Base-by-base conservation (phyloP, 2,888 invertebrate species). In the Tachystola acroxantha region DNA sequence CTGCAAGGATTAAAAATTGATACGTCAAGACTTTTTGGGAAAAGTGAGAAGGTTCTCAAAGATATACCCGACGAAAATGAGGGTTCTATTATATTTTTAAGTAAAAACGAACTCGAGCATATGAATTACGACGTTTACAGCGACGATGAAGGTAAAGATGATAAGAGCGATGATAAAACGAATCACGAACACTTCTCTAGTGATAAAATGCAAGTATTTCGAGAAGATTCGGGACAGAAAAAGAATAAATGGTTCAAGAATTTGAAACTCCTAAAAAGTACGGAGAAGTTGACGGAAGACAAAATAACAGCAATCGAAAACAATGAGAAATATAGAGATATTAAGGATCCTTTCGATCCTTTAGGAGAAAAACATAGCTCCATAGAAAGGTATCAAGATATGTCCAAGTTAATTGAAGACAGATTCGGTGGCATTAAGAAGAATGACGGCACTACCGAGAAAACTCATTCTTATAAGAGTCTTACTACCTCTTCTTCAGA, bases 301-400 rank as follows among this genome's bases (percentile, higher is more conserved):
- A 87, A 87, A 45, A 67, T 79, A 32, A 70, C 81, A 10, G 68
- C 68, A 3, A 75, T 79, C 30, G 84, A 86, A 48, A 85, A 68
- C 38, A 64, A 40, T 39, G 77, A 81, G 35, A 82, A 77, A 42
- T 60, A 65, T 40, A 74, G 64, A 53, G 88, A 88, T 37, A 65
- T 84, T 0, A 85, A 84, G 59, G 89, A 89, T 54, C 88, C 88
- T 1, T 87, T 91, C 42, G 91, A 91, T 64, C 88, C 87, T 10
- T 77, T 82, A 38, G 89, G 89, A 35, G 90, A 91, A 41, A 92
- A 91, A 57, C 89, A 91, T 47, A 89, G 90, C 70, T 92, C 91
- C 42, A 91, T 92, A 65, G 92, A 92, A 56, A 80, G 92, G 31
- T 92, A 92, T 46, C 91, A 91, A 61, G 92, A 92, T 49, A 92